Evolutionary conservation across 35 echinoderm and acorn worm species (phyloP), one percentile per base, ranked within the genome.

Genomic region (Ptychodera flava): DNA sequence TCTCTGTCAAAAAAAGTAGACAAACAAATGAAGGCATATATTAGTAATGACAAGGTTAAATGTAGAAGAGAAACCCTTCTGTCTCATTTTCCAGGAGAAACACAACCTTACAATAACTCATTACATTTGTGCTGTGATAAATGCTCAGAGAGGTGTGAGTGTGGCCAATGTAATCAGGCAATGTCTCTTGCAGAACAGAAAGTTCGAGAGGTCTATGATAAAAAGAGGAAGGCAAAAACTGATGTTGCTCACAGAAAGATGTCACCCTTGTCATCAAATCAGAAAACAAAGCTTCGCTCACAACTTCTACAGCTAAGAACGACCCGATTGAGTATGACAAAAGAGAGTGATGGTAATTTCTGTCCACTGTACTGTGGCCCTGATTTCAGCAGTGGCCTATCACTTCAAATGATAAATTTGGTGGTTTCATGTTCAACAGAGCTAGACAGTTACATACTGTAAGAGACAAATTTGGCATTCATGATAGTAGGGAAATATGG

Each of bases 101-200:
- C 45, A 64, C 45, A 6, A 0, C 30, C 22, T 16, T 27, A 31
- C 1, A 77, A 32, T 1, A 37, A 29, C 33, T 0, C 35, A 34
- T 28, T 76, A 31, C 86, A 88, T 32, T 10, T 31, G 34, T 92
- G 91, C 38, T 92, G 91, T 85, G 91, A 92, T 76, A 88, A 78
- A 52, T 92, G 91, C 80, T 33, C 37, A n/a, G 31, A 31, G 64
- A 83, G 78, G 27, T 92, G 86, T 36, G 34, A 10, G 16, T 88
- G 91, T 80, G 86, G 78, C 77, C 37, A 29, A 82, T 75, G 90
- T 33, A 6, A 29, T 91, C 16, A 35, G 30, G 33, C 31, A 81
- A 76, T 30, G 1, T 0, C 37, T 81, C 28, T 30, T 52, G 27
- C 28, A 79, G 31, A 82, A 81, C 36, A 87, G 84, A 81, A 30